Percentiles rank a stretch among this genome's conserved stretches.
These are phyloP conservation scores for Eospalax fontanierii DNA, from an alignment of 2,797 vertebrate genomes.

Conservation along the genomic window DNA sequence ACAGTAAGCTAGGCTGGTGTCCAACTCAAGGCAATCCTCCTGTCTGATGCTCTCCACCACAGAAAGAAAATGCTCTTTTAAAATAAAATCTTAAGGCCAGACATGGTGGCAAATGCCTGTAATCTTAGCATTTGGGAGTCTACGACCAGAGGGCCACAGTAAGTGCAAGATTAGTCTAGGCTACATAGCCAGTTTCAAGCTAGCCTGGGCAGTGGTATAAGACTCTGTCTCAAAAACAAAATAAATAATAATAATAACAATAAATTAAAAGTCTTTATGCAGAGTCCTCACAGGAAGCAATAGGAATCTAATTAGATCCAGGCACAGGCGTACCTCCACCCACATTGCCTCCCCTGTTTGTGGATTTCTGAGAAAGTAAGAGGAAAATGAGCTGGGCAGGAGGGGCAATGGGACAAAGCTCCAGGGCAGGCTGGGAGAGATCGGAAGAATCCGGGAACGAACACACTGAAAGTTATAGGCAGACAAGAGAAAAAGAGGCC, in stretches of 20 bases:
- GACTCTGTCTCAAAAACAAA: background rate
- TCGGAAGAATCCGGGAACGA: background rate
- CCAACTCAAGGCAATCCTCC: background rate
- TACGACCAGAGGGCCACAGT: too few species aligned
- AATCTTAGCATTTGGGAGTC: background rate
- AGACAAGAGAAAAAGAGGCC: background rate
- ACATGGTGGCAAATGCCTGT: background rate
- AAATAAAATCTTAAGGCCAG: background rate
- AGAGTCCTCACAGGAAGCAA: background rate
- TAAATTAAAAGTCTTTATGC: background rate
- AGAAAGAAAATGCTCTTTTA: constrained; percentile 4
- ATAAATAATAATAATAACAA: background rate
- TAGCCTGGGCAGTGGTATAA: background rate
- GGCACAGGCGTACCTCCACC: background rate
- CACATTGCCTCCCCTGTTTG: background rate
- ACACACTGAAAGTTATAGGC: background rate
- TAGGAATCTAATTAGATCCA: background rate
- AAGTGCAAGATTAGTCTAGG: background rate
- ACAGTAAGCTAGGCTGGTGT: background rate
- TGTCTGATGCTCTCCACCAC: background rate
- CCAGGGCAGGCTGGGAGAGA: background rate
- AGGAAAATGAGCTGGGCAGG: background rate
- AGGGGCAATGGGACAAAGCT: background rate
- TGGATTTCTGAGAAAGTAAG: constrained; percentile 1
- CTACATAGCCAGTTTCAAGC: background rate